A percentile compares a stretch with the other conserved stretches of the same genome.
These are phyloP conservation scores for Mallotus villosus DNA, from an alignment of 2,797 vertebrate species.

Conservation along the genomic window DNA sequence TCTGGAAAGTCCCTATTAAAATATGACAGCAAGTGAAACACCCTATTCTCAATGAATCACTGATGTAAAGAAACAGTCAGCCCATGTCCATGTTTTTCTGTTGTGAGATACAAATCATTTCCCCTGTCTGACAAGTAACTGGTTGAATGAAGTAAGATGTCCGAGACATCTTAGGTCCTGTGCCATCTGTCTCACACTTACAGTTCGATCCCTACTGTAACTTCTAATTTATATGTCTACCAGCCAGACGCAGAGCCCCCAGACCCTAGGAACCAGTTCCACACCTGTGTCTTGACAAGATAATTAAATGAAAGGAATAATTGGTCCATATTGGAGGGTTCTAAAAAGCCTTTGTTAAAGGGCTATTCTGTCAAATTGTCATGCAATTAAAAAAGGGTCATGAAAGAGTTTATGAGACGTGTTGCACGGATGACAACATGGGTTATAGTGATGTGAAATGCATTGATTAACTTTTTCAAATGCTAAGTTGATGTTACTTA, in stretches of 20 bases:
- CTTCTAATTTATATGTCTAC: conserved; percentile 60
- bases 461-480: not conserved
- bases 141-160: conserved; percentile 63
- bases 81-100: conserved; percentile 1
- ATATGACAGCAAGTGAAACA: not conserved
- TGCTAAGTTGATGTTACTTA: not conserved
- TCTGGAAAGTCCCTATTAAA: not conserved
- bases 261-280: conserved; percentile 52
- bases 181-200: conserved; percentile 51
- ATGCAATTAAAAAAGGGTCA: conserved; percentile 12
- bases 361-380: not conserved
- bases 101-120: conserved; percentile 23
- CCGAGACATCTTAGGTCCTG: conserved; percentile 52
- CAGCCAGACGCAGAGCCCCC: conserved; percentile 45
- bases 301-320: conserved; percentile 70
- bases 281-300: conserved; percentile 69
- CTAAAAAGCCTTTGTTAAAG: conserved; percentile 20
- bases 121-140: conserved; percentile 33
- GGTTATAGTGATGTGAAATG: not conserved
- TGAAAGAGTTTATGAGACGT: too few species aligned
- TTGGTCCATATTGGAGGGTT: conserved; percentile 26
- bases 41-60: not conserved
- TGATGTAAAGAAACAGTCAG: conserved; percentile 1
- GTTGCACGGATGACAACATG: not conserved
- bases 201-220: conserved; percentile 43